Base-by-base conservation (phyloP, 35 echinoderm and acorn worm genomes). In the Holothuria glaberrima region DNA sequence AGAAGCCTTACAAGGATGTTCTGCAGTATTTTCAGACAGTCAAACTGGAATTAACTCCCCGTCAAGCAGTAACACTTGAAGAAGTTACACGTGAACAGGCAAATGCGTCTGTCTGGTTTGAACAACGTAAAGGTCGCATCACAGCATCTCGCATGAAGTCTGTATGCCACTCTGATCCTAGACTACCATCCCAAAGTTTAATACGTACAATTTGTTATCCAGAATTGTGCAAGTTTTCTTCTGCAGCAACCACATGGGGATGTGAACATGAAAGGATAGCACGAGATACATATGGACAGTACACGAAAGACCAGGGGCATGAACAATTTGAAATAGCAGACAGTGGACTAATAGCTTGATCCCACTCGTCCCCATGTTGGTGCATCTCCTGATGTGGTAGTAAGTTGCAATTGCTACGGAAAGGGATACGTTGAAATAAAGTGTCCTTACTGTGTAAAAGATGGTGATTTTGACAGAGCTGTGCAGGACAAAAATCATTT, bases 181-280 rank as follows among this genome's bases (percentile, higher is more conserved):
- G 56, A 20, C 12, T 56, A 22, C 86, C 86, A 88, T 88, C 86
- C 31, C 36, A 35, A 33, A 25, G 17, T 50, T 41, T 88, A 25
- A 68, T 88, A 41, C 38, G 36, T 14, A n/a, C 32, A 34, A 88
- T 88, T 70, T 88, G 86, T 71, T 88, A 88, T 46, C 63, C 62
- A 20, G 67, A 3, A 3, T 6, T 70, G 67, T 38, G 2, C 16
- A 62, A 32, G 72, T n/a, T n/a, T n/a, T n/a, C n/a, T n/a, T n/a
- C n/a, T n/a, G n/a, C n/a, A n/a, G n/a, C n/a, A n/a, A n/a, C 61
- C 61, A 88, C 17, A 26, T 88, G 67, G 62, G 67, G 86, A 34
- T 88, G 61, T 71, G 24, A 88, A 25, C 67, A 72, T 88, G 86
- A 89, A 77, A 77, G 30, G 48, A 52, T 41, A 68, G 87, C 87